Conservation (phyloP, 1,140 invertebrate species). For the Lamellibrachia luymesi region DNA sequence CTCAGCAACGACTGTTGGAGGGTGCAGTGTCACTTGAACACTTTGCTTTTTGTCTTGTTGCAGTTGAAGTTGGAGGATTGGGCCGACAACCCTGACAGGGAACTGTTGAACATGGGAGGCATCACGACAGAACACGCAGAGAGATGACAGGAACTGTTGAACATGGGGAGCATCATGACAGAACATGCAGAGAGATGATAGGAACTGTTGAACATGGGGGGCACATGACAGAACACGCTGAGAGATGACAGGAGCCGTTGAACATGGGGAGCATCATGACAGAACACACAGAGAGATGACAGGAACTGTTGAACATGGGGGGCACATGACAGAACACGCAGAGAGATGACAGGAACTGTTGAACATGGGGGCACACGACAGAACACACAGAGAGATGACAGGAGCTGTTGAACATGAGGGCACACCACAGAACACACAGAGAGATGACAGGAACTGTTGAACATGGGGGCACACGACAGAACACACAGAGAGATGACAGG, state of each 20-base stretch:
- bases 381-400: too few species aligned
- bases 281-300: neutral
- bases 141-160: neutral
- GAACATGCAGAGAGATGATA: too few species aligned
- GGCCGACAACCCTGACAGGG: constrained; percentile 11
- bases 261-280: neutral
- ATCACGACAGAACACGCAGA: constrained; percentile 15
- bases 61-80: constrained; percentile 19
- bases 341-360: neutral
- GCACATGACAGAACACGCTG: constrained; percentile 8
- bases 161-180: neutral
- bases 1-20: too few species aligned
- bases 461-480: too few species aligned
- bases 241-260: neutral
- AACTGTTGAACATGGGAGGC: constrained; percentile 17
- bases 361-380: too few species aligned
- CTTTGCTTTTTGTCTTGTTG: neutral
- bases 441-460: too few species aligned
- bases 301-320: neutral
- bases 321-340: too few species aligned
- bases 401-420: too few species aligned
- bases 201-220: constrained; percentile 15
- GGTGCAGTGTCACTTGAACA: neutral
- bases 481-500: too few species aligned
- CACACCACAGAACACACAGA: too few species aligned